Percentiles rank a stretch among this genome's conserved stretches.
Evolutionary conservation across 1,140 invertebrate genomes (phyloP).

Genomic region (Lasioglossum albipes): DNA sequence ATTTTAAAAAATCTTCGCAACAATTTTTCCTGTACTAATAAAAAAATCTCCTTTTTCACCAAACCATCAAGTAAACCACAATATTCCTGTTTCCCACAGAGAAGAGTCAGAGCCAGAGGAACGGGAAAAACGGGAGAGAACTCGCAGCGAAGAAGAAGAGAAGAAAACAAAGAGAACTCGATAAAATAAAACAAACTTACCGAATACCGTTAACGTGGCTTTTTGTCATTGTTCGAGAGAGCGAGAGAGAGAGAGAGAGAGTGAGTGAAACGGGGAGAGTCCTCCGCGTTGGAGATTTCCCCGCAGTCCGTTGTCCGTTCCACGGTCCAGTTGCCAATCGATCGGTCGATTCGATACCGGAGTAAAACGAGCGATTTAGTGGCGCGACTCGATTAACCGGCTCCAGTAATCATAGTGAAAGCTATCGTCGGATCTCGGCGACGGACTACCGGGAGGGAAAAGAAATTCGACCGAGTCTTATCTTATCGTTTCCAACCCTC

Average conservation of each 20-base stretch:
- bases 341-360: conserved; percentile 8
- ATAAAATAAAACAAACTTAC: not conserved
- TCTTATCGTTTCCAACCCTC: conserved; percentile 21
- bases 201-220: not conserved
- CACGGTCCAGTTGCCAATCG: not conserved
- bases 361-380: conserved; percentile 42
- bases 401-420: conserved; percentile 44
- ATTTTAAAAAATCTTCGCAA: no score
- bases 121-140: no score
- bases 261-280: not conserved
- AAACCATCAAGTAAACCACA: no score
- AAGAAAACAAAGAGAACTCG: not conserved
- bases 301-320: not conserved
- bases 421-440: conserved; percentile 41
- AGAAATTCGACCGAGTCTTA: conserved; percentile 21
- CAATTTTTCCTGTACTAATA: no score
- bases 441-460: conserved; percentile 6
- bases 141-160: not conserved
- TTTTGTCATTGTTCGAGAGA: conserved; percentile 24
- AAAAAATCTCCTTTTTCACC: no score
- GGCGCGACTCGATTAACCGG: conserved; percentile 43
- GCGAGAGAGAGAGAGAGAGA: not conserved
- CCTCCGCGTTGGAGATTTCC: not conserved
- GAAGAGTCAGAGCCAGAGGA: no score
- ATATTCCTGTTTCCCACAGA: not conserved